Evolutionary conservation across 53 echinoderm and acorn worm species (phyloP).

Genomic region (Holothuria scabra): DNA sequence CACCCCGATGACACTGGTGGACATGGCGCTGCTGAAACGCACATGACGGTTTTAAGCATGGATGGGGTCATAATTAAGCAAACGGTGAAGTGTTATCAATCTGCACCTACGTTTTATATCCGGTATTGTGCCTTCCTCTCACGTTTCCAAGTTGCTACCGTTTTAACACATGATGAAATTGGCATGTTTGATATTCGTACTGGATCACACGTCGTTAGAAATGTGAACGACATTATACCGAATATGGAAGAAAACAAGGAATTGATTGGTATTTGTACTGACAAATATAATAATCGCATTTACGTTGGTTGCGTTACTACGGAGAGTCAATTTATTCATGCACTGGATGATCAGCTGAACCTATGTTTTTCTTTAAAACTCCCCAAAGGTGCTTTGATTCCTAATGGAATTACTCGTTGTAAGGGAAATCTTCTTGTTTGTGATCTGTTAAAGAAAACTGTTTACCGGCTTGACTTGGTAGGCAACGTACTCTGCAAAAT

Average conservation of each 20-base stretch:
- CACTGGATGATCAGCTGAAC: constrained; percentile 1
- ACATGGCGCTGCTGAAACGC: neutral
- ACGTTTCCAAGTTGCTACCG: neutral
- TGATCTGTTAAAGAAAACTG: neutral
- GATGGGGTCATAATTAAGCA: neutral
- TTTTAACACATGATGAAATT: neutral
- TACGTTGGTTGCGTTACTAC: neutral
- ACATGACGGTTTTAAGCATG: neutral
- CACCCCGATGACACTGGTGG: no score
- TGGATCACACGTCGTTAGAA: neutral
- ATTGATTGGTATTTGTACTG: neutral
- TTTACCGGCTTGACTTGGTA: neutral
- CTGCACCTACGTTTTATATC: neutral
- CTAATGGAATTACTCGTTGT: neutral
- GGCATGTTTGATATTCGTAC: neutral
- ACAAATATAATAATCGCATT: neutral
- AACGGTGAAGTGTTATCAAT: no score
- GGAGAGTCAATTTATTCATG: neutral
- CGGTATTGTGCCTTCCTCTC: neutral
- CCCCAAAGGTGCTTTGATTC: no score
- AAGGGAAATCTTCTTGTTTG: neutral
- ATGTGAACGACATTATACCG: neutral
- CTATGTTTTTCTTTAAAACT: neutral
- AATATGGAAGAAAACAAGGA: no score
- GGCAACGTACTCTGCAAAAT: neutral